Conservation (phyloP, 2,797 vertebrate genomes). For the Ibycter americanus region DNA sequence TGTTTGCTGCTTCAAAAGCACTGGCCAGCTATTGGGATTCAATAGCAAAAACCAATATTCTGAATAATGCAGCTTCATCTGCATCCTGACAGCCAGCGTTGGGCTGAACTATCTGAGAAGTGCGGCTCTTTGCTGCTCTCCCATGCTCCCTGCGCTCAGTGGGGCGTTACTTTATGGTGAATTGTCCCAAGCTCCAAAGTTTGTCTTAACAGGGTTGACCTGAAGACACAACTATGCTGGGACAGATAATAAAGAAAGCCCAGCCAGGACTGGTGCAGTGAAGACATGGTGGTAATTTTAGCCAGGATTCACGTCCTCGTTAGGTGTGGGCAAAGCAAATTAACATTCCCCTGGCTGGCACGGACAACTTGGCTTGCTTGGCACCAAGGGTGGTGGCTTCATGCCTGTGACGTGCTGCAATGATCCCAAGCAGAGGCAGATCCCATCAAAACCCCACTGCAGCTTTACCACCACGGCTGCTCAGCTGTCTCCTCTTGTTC, state of each 20-base stretch:
- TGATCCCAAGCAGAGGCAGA: neutral
- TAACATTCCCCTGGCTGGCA: neutral
- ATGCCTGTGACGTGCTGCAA: neutral
- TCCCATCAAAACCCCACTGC: neutral
- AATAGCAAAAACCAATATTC: neutral
- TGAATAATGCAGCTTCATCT: neutral
- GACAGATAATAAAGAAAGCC: neutral
- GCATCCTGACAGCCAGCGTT: neutral
- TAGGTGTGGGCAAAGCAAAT: neutral
- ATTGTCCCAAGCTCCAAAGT: neutral
- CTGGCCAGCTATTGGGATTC: neutral
- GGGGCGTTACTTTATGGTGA: neutral
- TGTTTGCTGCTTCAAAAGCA: neutral
- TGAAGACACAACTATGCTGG: neutral
- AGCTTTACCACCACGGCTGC: neutral
- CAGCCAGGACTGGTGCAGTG: neutral
- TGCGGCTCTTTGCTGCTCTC: fast-evolving
- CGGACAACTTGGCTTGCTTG: fast-evolving
- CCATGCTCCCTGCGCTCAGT: fast-evolving
- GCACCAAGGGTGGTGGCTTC: neutral
- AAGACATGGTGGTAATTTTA: neutral
- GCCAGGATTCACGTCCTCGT: fast-evolving
- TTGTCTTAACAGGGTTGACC: neutral
- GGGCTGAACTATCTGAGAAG: neutral
- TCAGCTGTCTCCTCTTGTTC: neutral